Base-by-base conservation (phyloP, 2,888 invertebrate genomes). In the Eilema griseolum region DNA sequence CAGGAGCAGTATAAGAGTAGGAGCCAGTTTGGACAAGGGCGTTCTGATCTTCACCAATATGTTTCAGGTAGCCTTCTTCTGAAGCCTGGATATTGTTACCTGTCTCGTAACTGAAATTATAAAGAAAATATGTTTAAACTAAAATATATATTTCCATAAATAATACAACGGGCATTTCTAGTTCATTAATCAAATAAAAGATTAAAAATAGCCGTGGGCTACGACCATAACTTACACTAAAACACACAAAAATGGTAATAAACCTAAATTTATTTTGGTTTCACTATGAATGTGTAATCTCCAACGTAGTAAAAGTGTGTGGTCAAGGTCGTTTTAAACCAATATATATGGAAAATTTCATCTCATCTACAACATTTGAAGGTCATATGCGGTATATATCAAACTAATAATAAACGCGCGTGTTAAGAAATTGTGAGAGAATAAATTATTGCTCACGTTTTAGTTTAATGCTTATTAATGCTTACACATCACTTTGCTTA, bases 1-100 rank as follows among this genome's bases (percentile, higher is more conserved):
- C 97, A 8, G 98, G 98, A 59, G 98, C 97, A 70, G 97, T 97
- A 93, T 98, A 98, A 0, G 96, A 96, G 93, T 98, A 98, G 66
- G 97, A 97, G 20, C 98, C 98, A 78, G 97, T 96, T 88, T 98
- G 98, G 0, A 98, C 98, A 70, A 98, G 95, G 20, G 97, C 97
- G 73, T 97, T 96, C 46, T 96, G 94, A 88, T 96, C 94, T 33
- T 97, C 97, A n/a, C 97, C 97, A 71, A 96, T 89, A 71, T 95
- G 95, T 90, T 97, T 98, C 75, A 98, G 91, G 95, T 96, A 97
- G 78, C 98, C 98, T 83, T 97, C 96, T 90, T 98, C 98, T 91
- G 97, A 96, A 46, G 98, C 97, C 4, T 97, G 92, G 79, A 98
- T 98, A 89, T 97, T 96, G 93, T 98, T 98, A 28, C 98, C 98